phyloP scores from a whole-genome alignment of 53 echinoderm and acorn worm genomes.

The Henricia sp. region DNA sequence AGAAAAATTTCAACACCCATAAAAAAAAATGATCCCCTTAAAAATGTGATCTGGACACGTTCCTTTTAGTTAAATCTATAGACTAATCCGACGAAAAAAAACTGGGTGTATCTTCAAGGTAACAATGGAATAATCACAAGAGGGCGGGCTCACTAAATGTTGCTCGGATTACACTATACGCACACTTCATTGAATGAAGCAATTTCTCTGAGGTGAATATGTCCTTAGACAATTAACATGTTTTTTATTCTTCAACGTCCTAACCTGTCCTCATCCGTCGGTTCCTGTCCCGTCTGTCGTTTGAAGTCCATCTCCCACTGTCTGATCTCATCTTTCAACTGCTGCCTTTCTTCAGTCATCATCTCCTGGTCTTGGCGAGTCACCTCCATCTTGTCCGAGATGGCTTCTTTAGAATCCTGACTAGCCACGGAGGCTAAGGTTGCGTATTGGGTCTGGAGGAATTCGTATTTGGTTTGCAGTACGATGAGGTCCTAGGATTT shows the following conservation, averaged over 20 bases:
- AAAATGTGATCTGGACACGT: too few species aligned
- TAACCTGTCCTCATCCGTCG: conserved; percentile 82
- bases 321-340: conserved; percentile 80
- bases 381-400: conserved; percentile 77
- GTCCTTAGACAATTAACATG: too few species aligned
- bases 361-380: conserved; percentile 76
- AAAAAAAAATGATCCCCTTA: too few species aligned
- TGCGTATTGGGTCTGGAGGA: conserved; percentile 77
- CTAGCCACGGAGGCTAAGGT: conserved; percentile 72
- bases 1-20: too few species aligned
- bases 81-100: too few species aligned
- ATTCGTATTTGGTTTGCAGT: conserved; percentile 77
- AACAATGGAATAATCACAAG: too few species aligned
- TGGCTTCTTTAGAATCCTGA: conserved; percentile 68
- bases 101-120: too few species aligned
- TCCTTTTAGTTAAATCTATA: too few species aligned
- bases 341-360: conserved; percentile 80
- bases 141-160: too few species aligned
- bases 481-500: conserved; percentile 70
- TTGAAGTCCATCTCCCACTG: conserved; percentile 88
- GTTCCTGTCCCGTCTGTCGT: conserved; percentile 81
- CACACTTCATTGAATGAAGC: too few species aligned
- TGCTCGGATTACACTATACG: too few species aligned
- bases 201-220: too few species aligned
- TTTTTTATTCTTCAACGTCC: not conserved